Evolutionary conservation across 2,888 invertebrate genomes (phyloP), one percentile per base, ranked within the genome.

Genomic region (Epinotia brunnichana): DNA sequence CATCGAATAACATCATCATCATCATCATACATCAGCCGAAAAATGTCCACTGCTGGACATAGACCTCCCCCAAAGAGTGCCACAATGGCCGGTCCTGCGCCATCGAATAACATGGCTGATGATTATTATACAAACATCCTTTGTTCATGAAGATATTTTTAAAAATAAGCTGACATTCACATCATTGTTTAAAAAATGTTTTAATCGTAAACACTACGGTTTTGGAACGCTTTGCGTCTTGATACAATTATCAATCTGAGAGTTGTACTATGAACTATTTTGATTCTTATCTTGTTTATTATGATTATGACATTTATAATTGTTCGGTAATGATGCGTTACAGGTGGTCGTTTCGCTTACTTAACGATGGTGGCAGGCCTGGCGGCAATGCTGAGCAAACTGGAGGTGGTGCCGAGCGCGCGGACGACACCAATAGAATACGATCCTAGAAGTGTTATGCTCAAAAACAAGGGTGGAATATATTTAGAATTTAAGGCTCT

Each of bases 391-490:
- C 85, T 93, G 67, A 85, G 84, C 74, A 81, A 80, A 1, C 88
- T 87, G 76, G 56, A 74, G 11, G 86, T 93, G 72, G 90, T 90
- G 76, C 91, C 92, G 1, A 91, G 92, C 77, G 78, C 85, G 1
- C 84, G 80, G 44, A 93, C 93, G 11, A 89, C 92, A 1, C 78
- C 74, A 5, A 91, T 93, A 72, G 80, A 88, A 39, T 93, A 92
- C 77, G 93, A 93, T 70, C 84, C 93, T 1, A 82, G 93, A 67
- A 93, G 93, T 74, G 90, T 93, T 24, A 89, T 93, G 89, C 84
- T 93, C 15, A 93, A 92, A 80, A 93, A 92, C 78, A 90, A 89
- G 80, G 93, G 92, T 59, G 88, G 92, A 69, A 92, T 93, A 76
- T 92, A 88, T 87, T 84, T 93, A 53, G 84, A 83, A 75, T 91